These are phyloP conservation scores for Rosalia funebris DNA, from an alignment of 2,888 invertebrate genomes.

Conservation along the genomic window DNA sequence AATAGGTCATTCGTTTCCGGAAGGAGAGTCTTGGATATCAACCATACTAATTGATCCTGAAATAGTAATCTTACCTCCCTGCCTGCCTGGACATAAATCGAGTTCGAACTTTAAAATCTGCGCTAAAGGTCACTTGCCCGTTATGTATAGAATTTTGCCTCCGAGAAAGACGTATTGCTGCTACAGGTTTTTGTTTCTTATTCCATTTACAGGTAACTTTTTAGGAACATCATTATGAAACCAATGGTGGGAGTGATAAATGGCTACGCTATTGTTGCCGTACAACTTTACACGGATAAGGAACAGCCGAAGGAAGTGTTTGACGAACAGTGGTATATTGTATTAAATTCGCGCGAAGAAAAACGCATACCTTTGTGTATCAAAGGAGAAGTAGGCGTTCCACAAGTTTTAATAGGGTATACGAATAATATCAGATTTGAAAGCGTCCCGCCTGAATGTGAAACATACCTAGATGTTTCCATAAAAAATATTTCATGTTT, in stretches of 20 bases:
- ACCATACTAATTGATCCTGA: conserved; percentile 49
- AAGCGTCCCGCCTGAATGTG: conserved; percentile 59
- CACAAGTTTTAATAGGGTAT: conserved; percentile 52
- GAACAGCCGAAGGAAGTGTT: conserved; percentile 52
- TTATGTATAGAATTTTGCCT: conserved; percentile 62
- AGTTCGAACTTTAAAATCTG: conserved; percentile 60
- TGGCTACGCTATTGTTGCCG: conserved; percentile 59
- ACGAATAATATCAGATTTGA: conserved; percentile 58
- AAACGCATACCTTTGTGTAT: conserved; percentile 58
- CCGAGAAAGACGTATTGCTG: conserved; percentile 57
- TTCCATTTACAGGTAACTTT: neutral
- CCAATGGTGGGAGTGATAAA: conserved; percentile 63
- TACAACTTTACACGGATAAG: conserved; percentile 57
- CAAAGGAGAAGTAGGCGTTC: conserved; percentile 60
- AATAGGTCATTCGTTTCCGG: conserved; percentile 55
- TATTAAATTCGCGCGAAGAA: conserved; percentile 60
- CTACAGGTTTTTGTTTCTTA: neutral
- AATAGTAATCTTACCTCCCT: conserved; percentile 51
- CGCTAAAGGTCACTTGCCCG: conserved; percentile 59
- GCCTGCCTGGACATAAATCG: conserved; percentile 42
- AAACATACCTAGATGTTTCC: conserved; percentile 50
- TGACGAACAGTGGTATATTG: conserved; percentile 63
- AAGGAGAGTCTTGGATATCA: conserved; percentile 52
- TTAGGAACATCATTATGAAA: conserved; percentile 61
- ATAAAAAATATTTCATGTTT: conserved; percentile 62